Conservation (phyloP, 2,113 vertebrate species). For the Brienomyrus longianalis region DNA sequence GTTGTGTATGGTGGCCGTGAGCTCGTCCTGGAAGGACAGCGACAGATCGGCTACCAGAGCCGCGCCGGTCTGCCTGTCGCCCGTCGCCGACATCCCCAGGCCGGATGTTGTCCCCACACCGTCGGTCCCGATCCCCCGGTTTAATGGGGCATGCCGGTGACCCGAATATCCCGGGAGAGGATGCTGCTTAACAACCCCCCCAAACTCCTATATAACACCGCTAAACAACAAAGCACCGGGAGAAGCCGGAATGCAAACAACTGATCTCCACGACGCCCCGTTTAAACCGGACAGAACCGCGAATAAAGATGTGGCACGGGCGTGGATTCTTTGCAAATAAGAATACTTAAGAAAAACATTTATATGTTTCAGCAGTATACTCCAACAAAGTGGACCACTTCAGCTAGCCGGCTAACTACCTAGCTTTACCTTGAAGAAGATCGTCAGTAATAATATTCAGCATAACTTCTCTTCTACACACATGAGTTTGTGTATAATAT, state of each 20-base stretch:
- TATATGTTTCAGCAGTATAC: neutral
- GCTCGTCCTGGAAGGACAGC: conserved; percentile 40
- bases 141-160: neutral
- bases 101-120: neutral
- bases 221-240: neutral
- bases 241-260: neutral
- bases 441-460: neutral
- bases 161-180: neutral
- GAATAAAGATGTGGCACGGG: neutral
- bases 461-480: neutral
- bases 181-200: neutral
- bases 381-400: neutral
- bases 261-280: neutral
- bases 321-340: neutral
- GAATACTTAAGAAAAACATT: neutral
- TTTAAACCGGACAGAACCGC: neutral
- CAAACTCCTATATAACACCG: neutral
- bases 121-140: neutral
- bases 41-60: conserved; percentile 35
- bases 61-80: conserved; percentile 3
- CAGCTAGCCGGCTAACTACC: neutral
- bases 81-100: conserved; percentile 22
- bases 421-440: neutral
- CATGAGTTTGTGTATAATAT: neutral
- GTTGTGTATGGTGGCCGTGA: conserved; percentile 39